Evolutionary conservation across 2,113 vertebrate genomes (phyloP).

Genomic region (Urocolius indicus): DNA sequence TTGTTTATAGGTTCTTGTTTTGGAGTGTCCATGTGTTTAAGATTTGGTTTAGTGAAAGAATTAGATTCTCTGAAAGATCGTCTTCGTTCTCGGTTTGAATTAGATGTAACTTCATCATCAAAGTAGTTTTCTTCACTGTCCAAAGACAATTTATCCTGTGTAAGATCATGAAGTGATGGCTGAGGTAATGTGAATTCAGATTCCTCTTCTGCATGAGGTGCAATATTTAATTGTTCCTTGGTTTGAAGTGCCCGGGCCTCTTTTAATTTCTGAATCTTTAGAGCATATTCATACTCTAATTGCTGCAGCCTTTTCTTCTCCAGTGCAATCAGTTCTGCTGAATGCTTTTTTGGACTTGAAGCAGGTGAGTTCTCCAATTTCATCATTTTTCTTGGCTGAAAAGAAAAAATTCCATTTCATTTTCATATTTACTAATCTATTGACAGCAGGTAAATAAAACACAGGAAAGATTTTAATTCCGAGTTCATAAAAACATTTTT

Average conservation of each 20-base stretch:
- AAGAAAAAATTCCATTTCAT: neutral
- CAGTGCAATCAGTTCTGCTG: constrained; percentile 90
- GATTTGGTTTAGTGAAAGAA: constrained; percentile 93
- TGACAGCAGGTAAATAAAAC: neutral
- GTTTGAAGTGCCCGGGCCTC: constrained; percentile 87
- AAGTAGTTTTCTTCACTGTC: constrained; percentile 86
- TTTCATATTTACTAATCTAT: constrained; percentile 10
- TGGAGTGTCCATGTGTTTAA: constrained; percentile 82
- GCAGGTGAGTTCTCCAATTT: constrained; percentile 77
- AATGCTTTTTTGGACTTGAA: constrained; percentile 86
- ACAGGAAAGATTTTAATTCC: neutral
- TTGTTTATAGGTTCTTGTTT: constrained; percentile 79
- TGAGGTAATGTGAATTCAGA: constrained; percentile 86
- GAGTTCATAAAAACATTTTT: neutral
- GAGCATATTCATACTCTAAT: constrained; percentile 94
- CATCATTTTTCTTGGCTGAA: constrained; percentile 85
- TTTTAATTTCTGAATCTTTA: constrained; percentile 96
- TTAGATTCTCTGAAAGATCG: constrained; percentile 88
- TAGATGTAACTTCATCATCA: constrained; percentile 83
- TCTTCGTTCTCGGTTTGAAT: constrained; percentile 78
- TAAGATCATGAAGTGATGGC: constrained; percentile 95
- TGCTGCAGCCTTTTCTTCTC: constrained; percentile 93
- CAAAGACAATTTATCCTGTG: constrained; percentile 93
- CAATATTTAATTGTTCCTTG: constrained; percentile 71
- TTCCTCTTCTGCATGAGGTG: constrained; percentile 71